Evolutionary conservation across 2,113 vertebrate species (phyloP), one percentile per base, ranked within the genome.

Genomic region (Xiphias gladius): DNA sequence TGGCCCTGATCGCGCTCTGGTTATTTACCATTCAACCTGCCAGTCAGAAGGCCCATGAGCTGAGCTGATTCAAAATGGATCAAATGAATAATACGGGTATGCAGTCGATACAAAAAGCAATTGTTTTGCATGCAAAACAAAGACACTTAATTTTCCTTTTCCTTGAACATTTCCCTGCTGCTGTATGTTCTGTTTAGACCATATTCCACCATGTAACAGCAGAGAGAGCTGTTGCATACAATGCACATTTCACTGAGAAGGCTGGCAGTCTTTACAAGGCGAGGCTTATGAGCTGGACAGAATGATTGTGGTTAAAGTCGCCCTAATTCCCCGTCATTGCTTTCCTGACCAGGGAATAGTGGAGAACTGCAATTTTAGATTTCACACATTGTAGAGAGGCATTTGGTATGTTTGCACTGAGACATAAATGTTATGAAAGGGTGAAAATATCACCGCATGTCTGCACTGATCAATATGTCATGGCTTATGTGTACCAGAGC

Each of bases 391-490:
- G 75, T n/a, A 65, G 35, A 84, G 32, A 79, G 76, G 46, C 39
- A 43, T 75, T 74, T 19, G 39, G 57, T 73, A 74, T 91, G 85
- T 92, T 85, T 92, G 74, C 70, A 68, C 24, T 66, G 20, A 84
- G 76, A 78, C 81, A 84, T 65, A 86, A 70, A 86, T 80, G 79
- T 91, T 92, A 94, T 93, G 85, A 89, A 83, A 85, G 20, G 30
- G 43, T 76, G 73, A 76, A 85, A 63, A 77, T 85, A 87, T 71
- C 70, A 84, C 24, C 43, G 17, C 52, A 46, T n/a, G 65, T 72
- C 66, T 81, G 63, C 22, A 90, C 55, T 28, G 32, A 92, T 90
- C 89, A 75, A 87, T 89, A 22, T 71, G 77, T 69, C 81, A 76
- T 4, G 72, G 84, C 64, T 79, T 63, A 69, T 43, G 50, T 76